A percentile compares a stretch with the other conserved stretches of the same genome.
These are phyloP conservation scores for Adelges cooleyi DNA, from an alignment of 1,140 invertebrate species.

Conservation along the genomic window DNA sequence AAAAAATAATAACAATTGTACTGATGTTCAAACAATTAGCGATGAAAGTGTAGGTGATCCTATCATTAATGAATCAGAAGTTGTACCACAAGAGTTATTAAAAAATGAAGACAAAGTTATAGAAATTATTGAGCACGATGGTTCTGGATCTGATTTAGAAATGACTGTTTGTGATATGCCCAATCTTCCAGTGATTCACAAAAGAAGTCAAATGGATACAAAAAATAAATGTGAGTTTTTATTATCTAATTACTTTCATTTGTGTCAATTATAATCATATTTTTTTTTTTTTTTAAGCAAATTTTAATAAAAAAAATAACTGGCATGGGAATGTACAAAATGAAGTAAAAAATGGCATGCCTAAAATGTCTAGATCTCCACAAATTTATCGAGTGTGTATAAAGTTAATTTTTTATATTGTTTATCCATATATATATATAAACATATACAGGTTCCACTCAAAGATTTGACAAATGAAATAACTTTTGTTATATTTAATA, in stretches of 20 bases:
- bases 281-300: neutral
- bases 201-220: neutral
- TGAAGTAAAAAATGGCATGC: neutral
- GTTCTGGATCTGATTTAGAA: conserved; percentile 12
- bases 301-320: neutral
- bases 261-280: too few relatives aligned
- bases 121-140: conserved; percentile 4
- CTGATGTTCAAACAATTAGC: neutral
- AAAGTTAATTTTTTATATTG: too few relatives aligned
- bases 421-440: too few relatives aligned
- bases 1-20: neutral
- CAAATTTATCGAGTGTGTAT: neutral
- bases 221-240: neutral
- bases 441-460: too few relatives aligned
- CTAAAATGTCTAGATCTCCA: too few relatives aligned
- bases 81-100: neutral
- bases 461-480: too few relatives aligned
- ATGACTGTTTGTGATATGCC: neutral
- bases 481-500: too few relatives aligned
- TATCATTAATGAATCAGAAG: neutral
- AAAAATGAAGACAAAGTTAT: neutral
- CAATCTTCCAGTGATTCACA: neutral
- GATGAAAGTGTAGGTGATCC: neutral
- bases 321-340: neutral
- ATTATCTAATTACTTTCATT: neutral